Conservation (phyloP, 1,140 invertebrate genomes). For the Hetaerina americana region DNA sequence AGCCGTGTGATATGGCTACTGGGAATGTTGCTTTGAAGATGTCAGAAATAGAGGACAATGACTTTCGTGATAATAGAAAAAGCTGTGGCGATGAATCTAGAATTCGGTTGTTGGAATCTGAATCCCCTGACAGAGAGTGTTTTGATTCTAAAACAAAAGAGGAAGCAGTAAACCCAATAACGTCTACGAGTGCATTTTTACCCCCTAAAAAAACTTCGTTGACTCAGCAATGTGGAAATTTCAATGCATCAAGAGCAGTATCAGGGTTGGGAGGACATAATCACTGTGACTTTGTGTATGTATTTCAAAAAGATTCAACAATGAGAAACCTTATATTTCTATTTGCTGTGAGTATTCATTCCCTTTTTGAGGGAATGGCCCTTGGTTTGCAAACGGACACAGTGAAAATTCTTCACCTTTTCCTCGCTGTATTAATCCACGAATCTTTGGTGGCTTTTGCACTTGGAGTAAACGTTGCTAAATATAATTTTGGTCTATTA, state of each 20-base stretch:
- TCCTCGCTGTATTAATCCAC: background rate
- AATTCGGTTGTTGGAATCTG: background rate
- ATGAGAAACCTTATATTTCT: background rate
- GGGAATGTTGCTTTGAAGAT: background rate
- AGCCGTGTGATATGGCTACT: background rate
- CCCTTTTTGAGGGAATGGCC: background rate
- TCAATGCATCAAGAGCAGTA: background rate
- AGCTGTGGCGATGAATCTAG: background rate
- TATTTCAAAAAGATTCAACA: background rate
- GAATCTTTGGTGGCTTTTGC: background rate
- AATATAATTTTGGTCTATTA: background rate
- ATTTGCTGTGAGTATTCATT: background rate
- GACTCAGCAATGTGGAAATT: background rate
- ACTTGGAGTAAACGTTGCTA: background rate
- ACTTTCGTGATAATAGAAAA: background rate
- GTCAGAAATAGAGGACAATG: background rate
- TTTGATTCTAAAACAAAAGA: background rate
- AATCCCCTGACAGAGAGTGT: background rate
- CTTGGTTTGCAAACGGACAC: background rate
- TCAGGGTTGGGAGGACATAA: background rate
- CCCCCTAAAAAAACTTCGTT: background rate
- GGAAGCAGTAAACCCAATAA: background rate
- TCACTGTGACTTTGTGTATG: background rate
- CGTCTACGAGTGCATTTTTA: background rate
- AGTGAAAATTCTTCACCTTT: background rate